Conservation (phyloP, 2,888 invertebrate species). For the Drosophila rubida region DNA sequence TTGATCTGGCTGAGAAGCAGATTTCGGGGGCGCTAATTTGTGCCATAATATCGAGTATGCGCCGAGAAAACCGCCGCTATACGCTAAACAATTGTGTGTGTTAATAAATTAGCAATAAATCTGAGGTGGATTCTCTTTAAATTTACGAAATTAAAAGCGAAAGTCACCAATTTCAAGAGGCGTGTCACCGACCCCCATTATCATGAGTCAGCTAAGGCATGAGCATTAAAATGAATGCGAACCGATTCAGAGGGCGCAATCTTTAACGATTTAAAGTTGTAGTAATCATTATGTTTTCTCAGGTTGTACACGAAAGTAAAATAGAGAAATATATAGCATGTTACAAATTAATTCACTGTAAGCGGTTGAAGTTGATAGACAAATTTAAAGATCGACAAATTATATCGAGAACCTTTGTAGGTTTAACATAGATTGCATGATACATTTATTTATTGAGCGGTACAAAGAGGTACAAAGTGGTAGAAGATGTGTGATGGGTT, state of each 20-base stretch:
- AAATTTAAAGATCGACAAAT: too few species aligned
- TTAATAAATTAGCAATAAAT: constrained; percentile 32
- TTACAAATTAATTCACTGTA: too few species aligned
- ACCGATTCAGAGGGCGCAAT: background rate
- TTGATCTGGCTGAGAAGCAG: constrained; percentile 47
- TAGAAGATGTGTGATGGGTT: background rate
- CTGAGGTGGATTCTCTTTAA: background rate
- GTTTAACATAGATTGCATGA: too few species aligned
- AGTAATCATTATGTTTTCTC: too few species aligned
- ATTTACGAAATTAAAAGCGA: constrained; percentile 15
- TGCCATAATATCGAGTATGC: constrained; percentile 38
- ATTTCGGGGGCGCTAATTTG: constrained; percentile 57
- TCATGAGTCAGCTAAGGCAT: background rate
- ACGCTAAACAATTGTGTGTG: constrained; percentile 61
- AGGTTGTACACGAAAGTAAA: too few species aligned
- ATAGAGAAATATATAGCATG: too few species aligned
- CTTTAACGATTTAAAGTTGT: too few species aligned
- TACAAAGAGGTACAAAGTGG: background rate
- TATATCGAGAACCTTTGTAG: too few species aligned
- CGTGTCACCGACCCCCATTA: background rate
- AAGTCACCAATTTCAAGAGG: background rate
- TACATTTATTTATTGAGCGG: too few species aligned
- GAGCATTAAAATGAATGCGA: background rate
- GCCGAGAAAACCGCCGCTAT: constrained; percentile 19
- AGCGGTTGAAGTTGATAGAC: too few species aligned